Percentiles rank a stretch among this genome's conserved stretches.
Evolutionary conservation across 2,888 invertebrate genomes (phyloP).

Genomic region (Perizoma affinitatum): DNA sequence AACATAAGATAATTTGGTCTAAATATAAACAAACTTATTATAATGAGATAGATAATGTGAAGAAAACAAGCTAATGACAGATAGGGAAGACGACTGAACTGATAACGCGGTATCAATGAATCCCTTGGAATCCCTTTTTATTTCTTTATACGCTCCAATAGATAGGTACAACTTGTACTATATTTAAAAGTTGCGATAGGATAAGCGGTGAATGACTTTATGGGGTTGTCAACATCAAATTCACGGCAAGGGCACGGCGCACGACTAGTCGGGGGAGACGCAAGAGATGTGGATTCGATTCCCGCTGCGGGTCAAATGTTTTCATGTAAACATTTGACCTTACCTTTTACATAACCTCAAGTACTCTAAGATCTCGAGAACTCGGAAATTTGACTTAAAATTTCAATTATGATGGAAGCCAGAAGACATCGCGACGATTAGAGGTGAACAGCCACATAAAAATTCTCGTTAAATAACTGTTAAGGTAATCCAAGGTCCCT

Average conservation of each 20-base stretch:
- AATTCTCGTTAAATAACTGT: constrained; percentile 50
- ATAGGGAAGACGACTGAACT: constrained; percentile 24
- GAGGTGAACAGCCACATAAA: constrained; percentile 35
- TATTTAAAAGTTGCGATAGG: no score
- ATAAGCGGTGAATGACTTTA: no score
- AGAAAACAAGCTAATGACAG: constrained; percentile 29
- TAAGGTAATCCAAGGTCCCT: constrained; percentile 56
- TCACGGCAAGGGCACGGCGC: no score
- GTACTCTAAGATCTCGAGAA: no score
- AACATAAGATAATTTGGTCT: neutral
- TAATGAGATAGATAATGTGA: neutral
- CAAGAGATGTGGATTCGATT: no score
- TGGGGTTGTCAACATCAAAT: no score
- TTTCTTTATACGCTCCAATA: no score
- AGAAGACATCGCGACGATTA: constrained; percentile 16
- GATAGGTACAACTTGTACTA: no score
- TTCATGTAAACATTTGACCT: no score
- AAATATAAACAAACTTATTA: constrained; percentile 3
- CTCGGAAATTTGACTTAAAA: constrained; percentile 3
- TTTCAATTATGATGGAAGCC: constrained; percentile 1
- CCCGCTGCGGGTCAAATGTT: no score
- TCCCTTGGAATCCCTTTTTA: constrained; percentile 10
- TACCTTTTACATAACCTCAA: no score
- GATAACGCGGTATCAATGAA: constrained; percentile 17
- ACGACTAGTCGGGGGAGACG: no score